phyloP scores from a whole-genome alignment of 2,888 invertebrate genomes.

The Tinea pellionella region DNA sequence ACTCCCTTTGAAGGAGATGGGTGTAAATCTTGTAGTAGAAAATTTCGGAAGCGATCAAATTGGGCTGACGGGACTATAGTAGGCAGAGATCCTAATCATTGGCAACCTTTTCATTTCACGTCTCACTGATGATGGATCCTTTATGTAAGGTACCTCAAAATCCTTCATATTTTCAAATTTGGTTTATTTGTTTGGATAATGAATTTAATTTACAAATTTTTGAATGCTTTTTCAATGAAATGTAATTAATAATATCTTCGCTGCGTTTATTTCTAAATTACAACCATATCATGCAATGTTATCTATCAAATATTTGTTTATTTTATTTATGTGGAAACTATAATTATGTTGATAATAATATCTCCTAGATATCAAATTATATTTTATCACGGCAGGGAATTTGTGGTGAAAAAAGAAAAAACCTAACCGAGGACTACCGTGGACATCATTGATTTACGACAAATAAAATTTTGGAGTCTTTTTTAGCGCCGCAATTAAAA shows the following conservation, averaged over 20 bases:
- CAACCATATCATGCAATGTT: no score
- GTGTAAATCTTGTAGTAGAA: conserved; percentile 49
- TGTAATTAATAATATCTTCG: no score
- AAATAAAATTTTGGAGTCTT: conserved; percentile 55
- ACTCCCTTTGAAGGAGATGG: conserved; percentile 19
- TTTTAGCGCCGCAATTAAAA: conserved; percentile 66
- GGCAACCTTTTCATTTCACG: conserved; percentile 40
- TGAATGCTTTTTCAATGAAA: no score
- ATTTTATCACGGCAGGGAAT: not conserved
- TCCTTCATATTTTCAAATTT: no score
- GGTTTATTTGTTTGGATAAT: no score
- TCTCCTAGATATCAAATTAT: not conserved
- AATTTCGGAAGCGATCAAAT: conserved; percentile 41
- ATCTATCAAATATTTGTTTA: no score
- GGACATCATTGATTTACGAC: conserved; percentile 59
- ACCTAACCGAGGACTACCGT: conserved; percentile 38
- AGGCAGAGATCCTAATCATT: conserved; percentile 51
- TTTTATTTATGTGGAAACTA: no score
- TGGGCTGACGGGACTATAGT: conserved; percentile 52
- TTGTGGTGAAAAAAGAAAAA: not conserved
- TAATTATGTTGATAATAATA: not conserved
- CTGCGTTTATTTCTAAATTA: no score
- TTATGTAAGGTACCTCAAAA: not conserved
- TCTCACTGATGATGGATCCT: conserved; percentile 29
- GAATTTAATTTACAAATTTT: no score